Conservation (phyloP, 2,113 vertebrate species). For the Arvicanthis niloticus region DNA sequence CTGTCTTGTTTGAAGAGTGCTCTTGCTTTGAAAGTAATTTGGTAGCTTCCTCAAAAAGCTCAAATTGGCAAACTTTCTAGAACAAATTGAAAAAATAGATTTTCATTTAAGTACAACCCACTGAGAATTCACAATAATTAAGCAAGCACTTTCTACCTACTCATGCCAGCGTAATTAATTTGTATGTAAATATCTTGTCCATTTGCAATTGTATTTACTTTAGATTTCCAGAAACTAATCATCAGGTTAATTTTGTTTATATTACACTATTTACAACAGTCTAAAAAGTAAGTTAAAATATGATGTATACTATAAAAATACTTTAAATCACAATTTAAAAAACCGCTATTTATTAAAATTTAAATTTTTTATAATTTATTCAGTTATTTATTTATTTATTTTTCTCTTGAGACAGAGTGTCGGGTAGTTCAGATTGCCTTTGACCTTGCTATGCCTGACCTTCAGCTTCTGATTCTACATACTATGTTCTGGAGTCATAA, state of each 20-base stretch:
- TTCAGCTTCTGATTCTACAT: neutral
- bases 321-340: neutral
- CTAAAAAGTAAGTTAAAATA: constrained; percentile 4
- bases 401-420: neutral
- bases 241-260: constrained; percentile 45
- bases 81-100: constrained; percentile 65
- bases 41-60: constrained; percentile 28
- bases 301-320: neutral
- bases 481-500: too few species aligned
- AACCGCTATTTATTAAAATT: neutral
- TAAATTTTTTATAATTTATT: neutral
- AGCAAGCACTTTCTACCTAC: constrained; percentile 55
- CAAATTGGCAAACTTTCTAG: constrained; percentile 62
- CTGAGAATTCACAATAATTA: constrained; percentile 74
- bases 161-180: constrained; percentile 66
- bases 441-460: neutral
- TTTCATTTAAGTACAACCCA: constrained; percentile 68
- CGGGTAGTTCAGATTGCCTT: neutral
- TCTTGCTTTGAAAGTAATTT: neutral
- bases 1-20: neutral
- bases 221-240: constrained; percentile 48
- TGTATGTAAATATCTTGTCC: constrained; percentile 60
- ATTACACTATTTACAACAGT: neutral
- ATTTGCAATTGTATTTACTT: constrained; percentile 66
- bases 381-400: constrained; percentile 6